phyloP scores from a whole-genome alignment of 2,797 vertebrate species.

The Spheniscus humboldti region DNA sequence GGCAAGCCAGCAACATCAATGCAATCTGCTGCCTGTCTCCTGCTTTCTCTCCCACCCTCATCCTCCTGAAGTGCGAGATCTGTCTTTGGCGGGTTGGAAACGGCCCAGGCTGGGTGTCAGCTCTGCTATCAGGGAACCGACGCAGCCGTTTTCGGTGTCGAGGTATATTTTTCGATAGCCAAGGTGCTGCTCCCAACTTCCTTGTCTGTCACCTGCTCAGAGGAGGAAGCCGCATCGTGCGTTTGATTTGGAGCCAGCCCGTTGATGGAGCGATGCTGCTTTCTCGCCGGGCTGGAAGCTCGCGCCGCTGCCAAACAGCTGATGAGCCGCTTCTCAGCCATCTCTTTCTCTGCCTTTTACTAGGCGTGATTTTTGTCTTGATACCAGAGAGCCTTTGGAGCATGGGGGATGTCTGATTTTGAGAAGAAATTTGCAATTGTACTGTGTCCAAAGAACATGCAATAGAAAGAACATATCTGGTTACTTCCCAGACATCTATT shows the following conservation, averaged over 20 bases:
- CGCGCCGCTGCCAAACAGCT: not conserved
- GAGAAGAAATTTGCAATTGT: not conserved
- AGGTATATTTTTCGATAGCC: not conserved
- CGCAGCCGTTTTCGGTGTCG: fast-evolving
- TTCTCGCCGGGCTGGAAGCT: not conserved
- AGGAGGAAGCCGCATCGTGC: not conserved
- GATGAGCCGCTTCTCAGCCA: not conserved
- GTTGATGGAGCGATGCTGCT: not conserved
- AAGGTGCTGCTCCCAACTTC: not conserved
- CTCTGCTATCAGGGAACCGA: not conserved
- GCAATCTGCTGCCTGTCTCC: not conserved
- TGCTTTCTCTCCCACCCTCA: not conserved
- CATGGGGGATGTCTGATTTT: fast-evolving
- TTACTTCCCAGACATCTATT: not conserved
- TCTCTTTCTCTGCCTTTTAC: not conserved
- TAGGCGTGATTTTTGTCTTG: not conserved
- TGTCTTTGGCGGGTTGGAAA: not conserved
- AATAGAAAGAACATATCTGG: not conserved
- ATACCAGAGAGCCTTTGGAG: fast-evolving
- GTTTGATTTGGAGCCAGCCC: not conserved
- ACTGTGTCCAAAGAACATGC: fast-evolving
- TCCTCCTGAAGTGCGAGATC: too few species aligned
- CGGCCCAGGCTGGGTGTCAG: not conserved
- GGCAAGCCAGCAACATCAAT: fast-evolving
- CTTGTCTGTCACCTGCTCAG: not conserved